Evolutionary conservation across 2,888 invertebrate genomes (phyloP).

Genomic region (Lordiphosa fenestrarum): DNA sequence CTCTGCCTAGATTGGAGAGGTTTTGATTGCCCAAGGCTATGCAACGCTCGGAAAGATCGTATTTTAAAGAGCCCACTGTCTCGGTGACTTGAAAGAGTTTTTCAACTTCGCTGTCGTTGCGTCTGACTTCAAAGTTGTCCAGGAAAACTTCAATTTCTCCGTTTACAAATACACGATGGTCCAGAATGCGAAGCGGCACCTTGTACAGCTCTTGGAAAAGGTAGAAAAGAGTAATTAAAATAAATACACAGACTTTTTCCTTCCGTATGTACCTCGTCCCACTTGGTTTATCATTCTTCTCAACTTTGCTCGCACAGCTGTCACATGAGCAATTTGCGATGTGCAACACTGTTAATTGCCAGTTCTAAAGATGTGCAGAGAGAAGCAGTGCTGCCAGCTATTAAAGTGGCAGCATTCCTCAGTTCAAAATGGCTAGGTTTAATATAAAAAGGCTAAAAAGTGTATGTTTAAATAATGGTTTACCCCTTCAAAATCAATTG

Average conservation of each 20-base stretch:
- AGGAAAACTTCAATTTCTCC: slow-evolving; percentile 92
- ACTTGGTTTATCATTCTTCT: slow-evolving; percentile 66
- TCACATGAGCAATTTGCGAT: slow-evolving; percentile 51
- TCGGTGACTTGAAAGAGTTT: slow-evolving; percentile 89
- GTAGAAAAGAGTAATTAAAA: not conserved
- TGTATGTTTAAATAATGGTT: too few species aligned
- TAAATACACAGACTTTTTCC: not conserved
- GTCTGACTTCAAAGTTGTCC: slow-evolving; percentile 91
- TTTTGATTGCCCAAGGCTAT: slow-evolving; percentile 81
- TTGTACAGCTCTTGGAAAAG: slow-evolving; percentile 87
- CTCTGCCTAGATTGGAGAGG: slow-evolving; percentile 45
- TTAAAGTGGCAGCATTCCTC: too few species aligned
- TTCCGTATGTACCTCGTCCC: slow-evolving; percentile 47
- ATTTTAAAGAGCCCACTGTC: slow-evolving; percentile 88
- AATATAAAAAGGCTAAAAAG: too few species aligned
- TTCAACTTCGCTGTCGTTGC: slow-evolving; percentile 90
- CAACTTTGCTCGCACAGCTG: slow-evolving; percentile 18
- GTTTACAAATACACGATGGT: slow-evolving; percentile 91
- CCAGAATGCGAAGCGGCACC: slow-evolving; percentile 91
- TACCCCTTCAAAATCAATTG: too few species aligned
- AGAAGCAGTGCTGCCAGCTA: too few species aligned
- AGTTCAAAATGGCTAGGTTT: too few species aligned
- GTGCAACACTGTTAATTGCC: too few species aligned
- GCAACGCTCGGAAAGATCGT: slow-evolving; percentile 87
- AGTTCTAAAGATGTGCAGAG: too few species aligned